Evolutionary conservation across 2,888 invertebrate genomes (phyloP).

Genomic region (Rugalucina vietnamica): DNA sequence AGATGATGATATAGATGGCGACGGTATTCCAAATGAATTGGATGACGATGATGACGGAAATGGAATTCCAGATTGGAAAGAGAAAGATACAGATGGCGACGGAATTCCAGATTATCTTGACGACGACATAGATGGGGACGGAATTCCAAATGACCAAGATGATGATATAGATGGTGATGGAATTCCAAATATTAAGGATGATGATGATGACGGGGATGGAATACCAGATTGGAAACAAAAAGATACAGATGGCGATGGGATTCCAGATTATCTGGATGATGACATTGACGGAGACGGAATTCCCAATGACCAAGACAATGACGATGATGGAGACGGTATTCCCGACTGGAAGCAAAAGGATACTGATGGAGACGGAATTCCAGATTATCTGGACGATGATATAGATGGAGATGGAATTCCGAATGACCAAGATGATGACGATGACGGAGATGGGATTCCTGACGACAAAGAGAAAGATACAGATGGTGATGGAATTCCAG

Average conservation of each 20-base stretch:
- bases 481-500: constrained; percentile 81
- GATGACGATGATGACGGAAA: constrained; percentile 79
- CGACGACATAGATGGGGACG: constrained; percentile 75
- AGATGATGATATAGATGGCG: constrained; percentile 75
- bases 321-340: constrained; percentile 76
- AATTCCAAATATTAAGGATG: constrained; percentile 73
- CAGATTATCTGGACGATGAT: constrained; percentile 74
- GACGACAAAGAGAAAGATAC: constrained; percentile 68
- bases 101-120: constrained; percentile 74
- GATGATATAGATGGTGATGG: constrained; percentile 73
- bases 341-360: constrained; percentile 74
- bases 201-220: constrained; percentile 76
- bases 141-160: constrained; percentile 71
- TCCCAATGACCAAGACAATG: constrained; percentile 64
- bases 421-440: constrained; percentile 71
- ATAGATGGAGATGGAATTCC: constrained; percentile 75
- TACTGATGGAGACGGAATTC: constrained; percentile 79
- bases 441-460: constrained; percentile 80
- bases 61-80: constrained; percentile 77
- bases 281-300: constrained; percentile 70
- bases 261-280: constrained; percentile 72
- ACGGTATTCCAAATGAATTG: constrained; percentile 75
- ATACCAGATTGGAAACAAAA: constrained; percentile 72
- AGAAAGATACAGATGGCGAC: constrained; percentile 75
- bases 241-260: constrained; percentile 80